phyloP scores from a whole-genome alignment of 1,140 invertebrate species.

The Pseudomyrmex concolor region DNA sequence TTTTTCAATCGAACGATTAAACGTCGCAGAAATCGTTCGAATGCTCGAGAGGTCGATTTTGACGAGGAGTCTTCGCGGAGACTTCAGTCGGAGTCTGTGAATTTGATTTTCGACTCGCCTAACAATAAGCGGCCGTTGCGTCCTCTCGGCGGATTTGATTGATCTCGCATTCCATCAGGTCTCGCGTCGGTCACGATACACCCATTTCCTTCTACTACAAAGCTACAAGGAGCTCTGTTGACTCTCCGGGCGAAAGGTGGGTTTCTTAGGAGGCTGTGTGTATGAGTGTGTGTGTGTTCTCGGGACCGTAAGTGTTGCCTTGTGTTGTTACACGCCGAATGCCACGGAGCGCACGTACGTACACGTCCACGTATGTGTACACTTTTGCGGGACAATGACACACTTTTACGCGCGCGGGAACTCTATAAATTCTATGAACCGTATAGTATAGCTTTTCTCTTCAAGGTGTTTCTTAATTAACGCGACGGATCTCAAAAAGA shows the following conservation, averaged over 20 bases:
- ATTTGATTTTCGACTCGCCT: too few relatives aligned
- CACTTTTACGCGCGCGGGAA: constrained; percentile 51
- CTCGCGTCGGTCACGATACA: background rate
- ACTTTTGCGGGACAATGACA: constrained; percentile 53
- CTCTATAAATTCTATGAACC: constrained; percentile 1
- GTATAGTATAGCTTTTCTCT: background rate
- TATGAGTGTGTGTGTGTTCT: constrained; percentile 44
- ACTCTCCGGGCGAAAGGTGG: constrained; percentile 69
- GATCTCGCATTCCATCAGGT: background rate
- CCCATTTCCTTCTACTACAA: constrained; percentile 36
- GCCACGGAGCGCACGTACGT: constrained; percentile 40
- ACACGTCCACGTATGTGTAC: constrained; percentile 29
- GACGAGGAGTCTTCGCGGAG: too few relatives aligned
- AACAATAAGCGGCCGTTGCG: background rate
- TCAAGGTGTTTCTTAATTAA: too few relatives aligned
- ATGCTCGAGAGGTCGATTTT: too few relatives aligned
- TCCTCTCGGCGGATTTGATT: constrained; percentile 6
- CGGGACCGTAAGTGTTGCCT: background rate
- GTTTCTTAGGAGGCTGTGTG: constrained; percentile 67
- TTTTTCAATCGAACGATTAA: too few relatives aligned
- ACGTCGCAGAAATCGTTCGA: too few relatives aligned
- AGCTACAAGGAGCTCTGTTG: background rate
- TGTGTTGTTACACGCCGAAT: constrained; percentile 43
- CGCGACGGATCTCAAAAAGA: too few relatives aligned
- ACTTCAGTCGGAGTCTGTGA: too few relatives aligned